Percentiles rank a stretch among this genome's conserved stretches.
These are phyloP conservation scores for Apeltes quadracus DNA, from an alignment of 2,113 vertebrate genomes.

Conservation along the genomic window DNA sequence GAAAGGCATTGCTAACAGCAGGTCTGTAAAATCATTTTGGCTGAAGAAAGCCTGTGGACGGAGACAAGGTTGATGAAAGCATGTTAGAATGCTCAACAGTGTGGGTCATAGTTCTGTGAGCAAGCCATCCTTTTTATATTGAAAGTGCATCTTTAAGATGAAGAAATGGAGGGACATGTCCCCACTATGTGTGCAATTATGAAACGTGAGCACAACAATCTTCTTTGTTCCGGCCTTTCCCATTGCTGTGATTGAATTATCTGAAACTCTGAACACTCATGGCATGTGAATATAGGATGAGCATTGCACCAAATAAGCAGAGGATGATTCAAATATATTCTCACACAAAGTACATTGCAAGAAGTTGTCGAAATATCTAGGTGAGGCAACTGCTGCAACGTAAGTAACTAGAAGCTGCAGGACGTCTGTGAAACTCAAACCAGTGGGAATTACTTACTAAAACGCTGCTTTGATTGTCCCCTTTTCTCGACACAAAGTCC, in stretches of 20 bases:
- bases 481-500: conserved; percentile 36
- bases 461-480: not conserved
- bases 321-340: not conserved
- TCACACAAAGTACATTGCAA: not conserved
- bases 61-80: not conserved
- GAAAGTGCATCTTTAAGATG: no score
- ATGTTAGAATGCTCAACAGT: not conserved
- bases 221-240: not conserved
- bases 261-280: not conserved
- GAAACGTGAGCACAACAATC: not conserved
- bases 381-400: not conserved
- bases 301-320: not conserved
- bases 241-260: not conserved
- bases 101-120: no score
- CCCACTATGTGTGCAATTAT: no score
- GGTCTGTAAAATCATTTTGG: not conserved
- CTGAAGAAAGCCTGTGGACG: no score
- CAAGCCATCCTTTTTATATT: no score
- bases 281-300: not conserved
- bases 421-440: not conserved
- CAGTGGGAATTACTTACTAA: not conserved
- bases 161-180: no score
- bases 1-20: not conserved
- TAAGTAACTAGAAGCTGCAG: not conserved
- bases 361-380: not conserved